A percentile compares a stretch with the other conserved stretches of the same genome.
phyloP scores from a whole-genome alignment of 37 sponge, comb jelly and placozoan species.

The Beroe forskalii region DNA sequence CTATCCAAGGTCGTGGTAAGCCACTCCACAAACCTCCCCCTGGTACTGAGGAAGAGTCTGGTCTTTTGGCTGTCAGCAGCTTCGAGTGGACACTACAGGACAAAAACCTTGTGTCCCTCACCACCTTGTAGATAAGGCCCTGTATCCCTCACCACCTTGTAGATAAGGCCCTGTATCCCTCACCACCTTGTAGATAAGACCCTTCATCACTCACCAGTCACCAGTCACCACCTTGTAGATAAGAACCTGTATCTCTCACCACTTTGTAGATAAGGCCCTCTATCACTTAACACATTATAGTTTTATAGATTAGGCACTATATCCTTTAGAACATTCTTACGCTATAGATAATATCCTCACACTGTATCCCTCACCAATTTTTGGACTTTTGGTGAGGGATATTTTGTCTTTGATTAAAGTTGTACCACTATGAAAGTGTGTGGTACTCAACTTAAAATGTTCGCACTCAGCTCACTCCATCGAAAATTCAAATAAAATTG shows the following conservation, averaged over 20 bases:
- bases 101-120: conserved; percentile 12
- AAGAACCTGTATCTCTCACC: conserved; percentile 17
- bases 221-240: background rate
- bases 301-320: background rate
- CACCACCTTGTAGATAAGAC: no score
- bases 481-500: no score
- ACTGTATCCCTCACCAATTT: conserved; percentile 44
- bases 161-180: background rate
- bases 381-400: no score
- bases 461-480: no score
- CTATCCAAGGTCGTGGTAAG: conserved; percentile 2
- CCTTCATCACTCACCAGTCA: conserved; percentile 1
- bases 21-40: conserved; percentile 1
- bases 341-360: background rate
- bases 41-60: conserved; percentile 17
- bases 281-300: background rate
- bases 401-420: no score
- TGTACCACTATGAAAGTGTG: no score
- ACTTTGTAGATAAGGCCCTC: background rate
- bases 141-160: background rate
- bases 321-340: no score
- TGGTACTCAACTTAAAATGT: no score
- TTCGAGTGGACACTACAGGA: conserved; percentile 59
- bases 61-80: conserved; percentile 56
- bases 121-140: conserved; percentile 4